Evolutionary conservation across 2,797 vertebrate species (phyloP), one percentile per base, ranked within the genome.

Genomic region (Etheostoma perlongum): DNA sequence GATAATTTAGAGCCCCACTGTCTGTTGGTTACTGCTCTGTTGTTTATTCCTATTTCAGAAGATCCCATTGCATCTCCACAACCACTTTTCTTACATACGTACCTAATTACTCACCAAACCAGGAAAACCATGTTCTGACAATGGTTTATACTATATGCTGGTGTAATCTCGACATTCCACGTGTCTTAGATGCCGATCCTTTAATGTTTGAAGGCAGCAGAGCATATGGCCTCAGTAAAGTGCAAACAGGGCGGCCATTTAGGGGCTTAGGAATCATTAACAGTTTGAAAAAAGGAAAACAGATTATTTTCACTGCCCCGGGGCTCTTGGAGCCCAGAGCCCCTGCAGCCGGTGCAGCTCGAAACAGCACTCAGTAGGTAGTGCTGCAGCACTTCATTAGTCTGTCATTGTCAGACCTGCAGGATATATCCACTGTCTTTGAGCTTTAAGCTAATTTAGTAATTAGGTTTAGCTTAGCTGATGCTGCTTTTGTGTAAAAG

Each of bases 201-300:
- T 74, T 86, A 91, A 89, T 79, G 76, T 87, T 78, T 76, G 62
- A 74, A 79, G 76, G 86, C 81, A 87, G 85, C 23, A 6, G 66
- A 84, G 57, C 91, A 91, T 92, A 91, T 92, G 92, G 85, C 40
- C 55, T 36, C 53, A 14, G 62, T 51, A 53, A 75, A 83, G 73
- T 51, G 57, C 58, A 67, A 72, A 72, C 72, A 47, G 21, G 53
- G 58, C 69, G 42, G 71, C 84, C 75, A 75, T 85, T 85, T 72
- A 85, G 72, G 36, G 76, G 78, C 74, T 93, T 89, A 88, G 57
- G 77, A 67, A 68, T 85, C 76, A 78, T 91, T 87, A 89, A 83
- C 85, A 79, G 85, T 90, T 91, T 90, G 83, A 76, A 87, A 83
- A 78, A 90, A 82, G 81, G 69, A 93, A 89, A 81, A 82, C 67